A percentile compares a stretch with the other conserved stretches of the same genome.
These are phyloP conservation scores for Parambassis ranga DNA, from an alignment of 2,797 vertebrate species.

Conservation along the genomic window DNA sequence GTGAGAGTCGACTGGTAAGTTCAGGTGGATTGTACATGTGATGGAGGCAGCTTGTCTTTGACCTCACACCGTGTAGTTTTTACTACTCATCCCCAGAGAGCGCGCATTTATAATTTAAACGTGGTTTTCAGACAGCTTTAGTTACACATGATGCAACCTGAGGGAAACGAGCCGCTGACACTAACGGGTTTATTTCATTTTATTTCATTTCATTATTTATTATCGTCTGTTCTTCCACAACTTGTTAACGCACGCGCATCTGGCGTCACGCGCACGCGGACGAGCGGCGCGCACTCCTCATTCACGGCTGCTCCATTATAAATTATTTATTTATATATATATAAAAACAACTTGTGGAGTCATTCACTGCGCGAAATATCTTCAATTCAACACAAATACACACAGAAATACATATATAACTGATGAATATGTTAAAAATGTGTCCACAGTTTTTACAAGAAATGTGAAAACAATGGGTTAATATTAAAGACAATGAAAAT, in stretches of 20 bases:
- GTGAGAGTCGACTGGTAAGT: constrained; percentile 65
- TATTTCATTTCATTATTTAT: background rate
- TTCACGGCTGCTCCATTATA: too few species aligned
- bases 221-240: constrained; percentile 32
- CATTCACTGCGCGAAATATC: constrained; percentile 27
- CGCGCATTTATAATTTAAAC: background rate
- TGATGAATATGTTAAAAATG: too few species aligned
- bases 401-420: too few species aligned
- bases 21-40: constrained; percentile 35
- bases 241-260: constrained; percentile 29
- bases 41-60: constrained; percentile 8
- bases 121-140: background rate
- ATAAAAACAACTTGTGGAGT: constrained; percentile 49
- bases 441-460: too few species aligned
- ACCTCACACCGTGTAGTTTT: background rate
- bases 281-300: constrained; percentile 23
- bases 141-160: background rate
- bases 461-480: too few species aligned
- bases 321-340: too few species aligned
- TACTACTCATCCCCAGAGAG: background rate
- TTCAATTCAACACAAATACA: too few species aligned
- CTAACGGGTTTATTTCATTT: background rate
- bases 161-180: background rate
- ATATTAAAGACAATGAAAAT: too few species aligned
- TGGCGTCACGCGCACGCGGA: constrained; percentile 21